Conservation (phyloP, 2,113 vertebrate species). For the Pseudorasbora parva region DNA sequence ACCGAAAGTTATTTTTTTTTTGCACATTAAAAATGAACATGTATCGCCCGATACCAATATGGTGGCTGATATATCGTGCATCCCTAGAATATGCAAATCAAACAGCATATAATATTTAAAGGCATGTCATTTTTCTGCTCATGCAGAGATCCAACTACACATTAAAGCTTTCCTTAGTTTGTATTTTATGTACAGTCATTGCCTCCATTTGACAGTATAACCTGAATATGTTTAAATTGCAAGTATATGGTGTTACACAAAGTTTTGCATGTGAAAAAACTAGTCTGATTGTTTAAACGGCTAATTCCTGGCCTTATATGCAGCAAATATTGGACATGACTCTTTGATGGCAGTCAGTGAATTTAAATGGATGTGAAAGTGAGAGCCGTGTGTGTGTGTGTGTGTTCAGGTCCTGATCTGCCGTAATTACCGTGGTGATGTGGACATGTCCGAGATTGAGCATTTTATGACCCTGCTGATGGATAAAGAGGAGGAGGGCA, state of each 20-base stretch:
- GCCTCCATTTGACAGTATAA: neutral
- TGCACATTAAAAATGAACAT: too few species aligned
- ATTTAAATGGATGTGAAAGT: neutral
- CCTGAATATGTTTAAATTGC: neutral
- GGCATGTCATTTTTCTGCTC: too few species aligned
- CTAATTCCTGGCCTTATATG: neutral
- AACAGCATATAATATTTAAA: too few species aligned
- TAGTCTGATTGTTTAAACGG: neutral
- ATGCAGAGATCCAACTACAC: neutral
- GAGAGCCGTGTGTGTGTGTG: neutral
- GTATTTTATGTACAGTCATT: neutral
- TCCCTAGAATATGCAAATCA: too few species aligned
- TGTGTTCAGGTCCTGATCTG: constrained; percentile 89
- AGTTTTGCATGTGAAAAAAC: neutral
- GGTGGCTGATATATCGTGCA: too few species aligned
- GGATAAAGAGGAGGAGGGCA: constrained; percentile 98
- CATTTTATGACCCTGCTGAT: constrained; percentile 98
- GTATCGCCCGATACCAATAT: too few species aligned
- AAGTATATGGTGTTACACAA: neutral
- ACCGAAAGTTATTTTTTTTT: too few species aligned
- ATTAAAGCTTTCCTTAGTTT: neutral
- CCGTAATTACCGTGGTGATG: constrained; percentile 95
- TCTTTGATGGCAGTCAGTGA: too few species aligned
- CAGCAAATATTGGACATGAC: neutral
- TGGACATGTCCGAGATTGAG: constrained; percentile 99